Evolutionary conservation across 2,888 invertebrate species (phyloP).

Genomic region (Philereme transversata): DNA sequence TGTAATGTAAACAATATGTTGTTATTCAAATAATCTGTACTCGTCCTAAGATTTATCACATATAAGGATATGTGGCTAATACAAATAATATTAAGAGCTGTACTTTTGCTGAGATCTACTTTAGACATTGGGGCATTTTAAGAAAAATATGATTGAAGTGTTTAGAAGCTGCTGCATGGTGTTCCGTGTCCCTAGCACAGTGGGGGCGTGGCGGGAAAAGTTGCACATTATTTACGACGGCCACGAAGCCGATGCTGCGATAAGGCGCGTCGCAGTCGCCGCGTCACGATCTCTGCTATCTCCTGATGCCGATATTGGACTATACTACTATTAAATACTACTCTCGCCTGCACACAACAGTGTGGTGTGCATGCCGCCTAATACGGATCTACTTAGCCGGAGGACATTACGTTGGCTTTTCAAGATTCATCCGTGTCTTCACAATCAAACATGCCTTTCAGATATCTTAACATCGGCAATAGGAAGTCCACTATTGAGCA

Average conservation of each 20-base stretch:
- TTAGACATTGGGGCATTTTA: conserved; percentile 15
- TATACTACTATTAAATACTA: conserved; percentile 72
- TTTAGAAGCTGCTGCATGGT: conserved; percentile 49
- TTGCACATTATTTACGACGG: conserved; percentile 82
- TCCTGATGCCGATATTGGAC: conserved; percentile 75
- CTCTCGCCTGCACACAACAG: conserved; percentile 42
- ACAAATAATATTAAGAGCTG: no score
- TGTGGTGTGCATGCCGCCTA: conserved; percentile 51
- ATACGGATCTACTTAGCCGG: conserved; percentile 51
- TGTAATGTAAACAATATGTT: no score
- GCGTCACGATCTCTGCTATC: conserved; percentile 82
- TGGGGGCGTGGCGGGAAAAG: conserved; percentile 81
- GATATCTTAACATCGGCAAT: no score
- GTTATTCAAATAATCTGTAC: no score
- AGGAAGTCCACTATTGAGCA: no score
- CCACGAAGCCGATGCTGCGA: conserved; percentile 82
- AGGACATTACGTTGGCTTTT: background rate
- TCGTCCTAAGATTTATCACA: no score
- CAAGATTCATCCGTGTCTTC: no score
- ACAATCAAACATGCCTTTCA: no score
- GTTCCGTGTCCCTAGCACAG: conserved; percentile 53
- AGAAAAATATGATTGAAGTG: background rate
- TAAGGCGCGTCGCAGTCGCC: conserved; percentile 82
- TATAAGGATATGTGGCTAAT: no score
- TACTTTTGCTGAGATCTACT: no score